Base-by-base conservation (phyloP, 2,888 invertebrate species). In the Spilosoma lubricipeda region DNA sequence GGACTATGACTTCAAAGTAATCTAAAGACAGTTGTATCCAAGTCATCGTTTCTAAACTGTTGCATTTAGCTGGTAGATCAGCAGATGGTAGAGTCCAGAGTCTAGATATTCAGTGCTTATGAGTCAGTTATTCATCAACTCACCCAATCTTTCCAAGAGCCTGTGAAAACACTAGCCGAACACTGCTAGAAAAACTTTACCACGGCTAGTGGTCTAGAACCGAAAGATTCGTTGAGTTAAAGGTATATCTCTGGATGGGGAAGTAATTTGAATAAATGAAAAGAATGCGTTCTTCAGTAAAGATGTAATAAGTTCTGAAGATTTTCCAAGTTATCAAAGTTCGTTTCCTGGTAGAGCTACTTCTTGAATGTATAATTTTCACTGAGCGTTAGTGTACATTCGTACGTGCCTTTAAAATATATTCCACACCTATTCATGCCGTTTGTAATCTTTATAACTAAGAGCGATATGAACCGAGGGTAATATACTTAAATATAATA, bases 381-480 rank as follows among this genome's bases (percentile, higher is more conserved):
- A 39, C 52, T 11, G n/a, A n/a, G 30, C 8, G 11, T 20, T n/a
- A 39, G 11, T 67, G 45, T 42, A 59, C 39, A 20, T 23, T 59
- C 42, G 65, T 69, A 73, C 74, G 74, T 71, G 74, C 66, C 59
- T 74, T 74, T 70, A 45, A 63, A 30, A 59, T 23, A 68, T 69
- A 48, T 48, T 64, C 64, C 23, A 69, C 48, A 69, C 20, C 56
- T 42, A 75, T 75, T 71, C 67, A 68, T 27, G 30, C 30, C 36
- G 39, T 56, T 69, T 48, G 42, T 36, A 75, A 68, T 67, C 42
- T 48, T 30, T 67, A 18, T 36, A 71, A n/a, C 45, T 59, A 20
- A 59, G 66, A 63, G 67, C 63, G 27, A 74, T 67, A 67, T 71
- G 48, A 45, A 70, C 33, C 64, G 36, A 65, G 65, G 68, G 64